Conservation (phyloP, 2,888 invertebrate genomes). For the Pantelozetes paolii region DNA sequence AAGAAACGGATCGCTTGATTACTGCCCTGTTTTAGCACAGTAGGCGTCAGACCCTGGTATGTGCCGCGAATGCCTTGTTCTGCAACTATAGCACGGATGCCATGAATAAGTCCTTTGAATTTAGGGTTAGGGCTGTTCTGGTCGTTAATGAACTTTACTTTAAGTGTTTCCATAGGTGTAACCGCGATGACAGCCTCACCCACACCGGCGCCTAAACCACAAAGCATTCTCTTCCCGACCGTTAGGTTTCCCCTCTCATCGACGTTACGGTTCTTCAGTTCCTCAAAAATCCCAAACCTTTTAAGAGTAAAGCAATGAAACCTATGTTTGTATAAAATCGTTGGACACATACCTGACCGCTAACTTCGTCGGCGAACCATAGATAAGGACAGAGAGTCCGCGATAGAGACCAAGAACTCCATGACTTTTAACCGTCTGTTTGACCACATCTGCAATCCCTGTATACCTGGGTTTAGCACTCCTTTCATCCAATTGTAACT, state of each 20-base stretch:
- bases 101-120: constrained; percentile 90
- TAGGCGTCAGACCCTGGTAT: constrained; percentile 81
- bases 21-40: constrained; percentile 94
- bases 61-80: constrained; percentile 65
- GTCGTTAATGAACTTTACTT: constrained; percentile 99
- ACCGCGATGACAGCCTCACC: constrained; percentile 94
- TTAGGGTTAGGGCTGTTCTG: constrained; percentile 83
- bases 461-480: constrained; percentile 64
- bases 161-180: constrained; percentile 98
- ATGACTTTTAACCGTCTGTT: constrained; percentile 78
- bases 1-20: constrained; percentile 98
- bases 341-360: constrained; percentile 72
- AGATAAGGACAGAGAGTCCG: constrained; percentile 88
- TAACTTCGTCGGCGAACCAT: constrained; percentile 98
- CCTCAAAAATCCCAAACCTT: constrained; percentile 96
- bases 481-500: constrained; percentile 95
- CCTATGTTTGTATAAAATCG: too few species aligned
- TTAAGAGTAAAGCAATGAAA: too few species aligned
- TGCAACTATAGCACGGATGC: constrained; percentile 76
- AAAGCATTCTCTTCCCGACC: constrained; percentile 69
- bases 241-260: constrained; percentile 75
- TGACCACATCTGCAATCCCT: constrained; percentile 84
- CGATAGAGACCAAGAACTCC: constrained; percentile 90
- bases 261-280: constrained; percentile 71
- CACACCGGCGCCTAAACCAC: constrained; percentile 92